Conservation (phyloP, 2,797 vertebrate genomes). For the Cynodonichthys magdalenae region DNA sequence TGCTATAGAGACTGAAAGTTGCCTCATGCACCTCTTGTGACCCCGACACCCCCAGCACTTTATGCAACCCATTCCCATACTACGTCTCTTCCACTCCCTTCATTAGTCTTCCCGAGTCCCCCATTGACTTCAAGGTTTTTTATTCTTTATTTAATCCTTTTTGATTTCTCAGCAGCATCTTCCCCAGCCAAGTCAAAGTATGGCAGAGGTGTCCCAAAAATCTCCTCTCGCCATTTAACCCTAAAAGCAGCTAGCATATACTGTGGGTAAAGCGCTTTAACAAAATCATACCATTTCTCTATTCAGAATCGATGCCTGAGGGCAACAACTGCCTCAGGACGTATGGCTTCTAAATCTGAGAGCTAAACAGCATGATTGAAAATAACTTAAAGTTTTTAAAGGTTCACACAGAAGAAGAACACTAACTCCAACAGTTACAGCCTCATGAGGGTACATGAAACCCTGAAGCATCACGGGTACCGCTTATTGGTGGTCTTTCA, state of each 20-base stretch:
- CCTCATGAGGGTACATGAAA: conserved; percentile 2
- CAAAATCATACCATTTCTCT: conserved; percentile 18
- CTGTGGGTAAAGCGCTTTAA: conserved; percentile 17
- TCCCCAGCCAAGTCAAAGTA: conserved; percentile 15
- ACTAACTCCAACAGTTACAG: conserved; percentile 4
- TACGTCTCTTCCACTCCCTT: conserved; percentile 31
- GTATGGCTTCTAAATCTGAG: conserved; percentile 20
- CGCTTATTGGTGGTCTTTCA: background rate
- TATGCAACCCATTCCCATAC: conserved; percentile 51
- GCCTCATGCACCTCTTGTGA: conserved; percentile 60
- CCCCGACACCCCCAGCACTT: conserved; percentile 25
- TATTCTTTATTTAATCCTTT: conserved; percentile 1
- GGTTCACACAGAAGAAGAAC: conserved; percentile 18
- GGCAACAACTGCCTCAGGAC: conserved; percentile 39
- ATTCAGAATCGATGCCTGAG: conserved; percentile 34
- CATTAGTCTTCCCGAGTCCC: conserved; percentile 32
- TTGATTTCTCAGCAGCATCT: conserved; percentile 19
- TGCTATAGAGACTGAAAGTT: conserved; percentile 80
- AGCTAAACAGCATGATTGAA: conserved; percentile 13
- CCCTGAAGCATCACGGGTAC: background rate
- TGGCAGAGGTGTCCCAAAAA: conserved; percentile 17
- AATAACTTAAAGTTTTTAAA: conserved; percentile 16
- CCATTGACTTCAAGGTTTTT: background rate
- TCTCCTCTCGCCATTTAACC: conserved; percentile 12
- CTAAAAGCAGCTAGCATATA: conserved; percentile 10